phyloP scores from a whole-genome alignment of 2,888 invertebrate species.

The Lithophane semibrunnea region DNA sequence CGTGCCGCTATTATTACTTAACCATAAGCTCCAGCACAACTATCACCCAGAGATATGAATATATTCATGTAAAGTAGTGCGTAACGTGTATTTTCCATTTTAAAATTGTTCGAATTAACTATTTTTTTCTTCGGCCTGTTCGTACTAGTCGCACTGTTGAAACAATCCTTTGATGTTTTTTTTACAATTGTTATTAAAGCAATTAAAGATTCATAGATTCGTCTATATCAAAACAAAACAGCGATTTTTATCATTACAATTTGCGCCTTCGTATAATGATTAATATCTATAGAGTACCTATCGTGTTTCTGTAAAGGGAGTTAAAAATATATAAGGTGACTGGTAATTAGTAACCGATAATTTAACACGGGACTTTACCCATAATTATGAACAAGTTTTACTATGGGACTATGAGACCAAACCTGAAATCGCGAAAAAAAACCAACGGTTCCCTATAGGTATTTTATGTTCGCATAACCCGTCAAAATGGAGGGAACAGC shows the following conservation, averaged over 20 bases:
- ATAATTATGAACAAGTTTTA: too few species aligned
- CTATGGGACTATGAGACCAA: too few species aligned
- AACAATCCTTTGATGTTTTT: not conserved
- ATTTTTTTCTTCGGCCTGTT: not conserved
- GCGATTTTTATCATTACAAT: slow-evolving; percentile 28
- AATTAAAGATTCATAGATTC: not conserved
- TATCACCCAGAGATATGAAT: not conserved
- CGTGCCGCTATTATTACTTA: too few species aligned
- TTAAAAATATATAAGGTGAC: not conserved
- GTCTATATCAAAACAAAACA: not conserved
- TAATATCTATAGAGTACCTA: not conserved
- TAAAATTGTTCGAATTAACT: not conserved
- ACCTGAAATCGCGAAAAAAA: too few species aligned
- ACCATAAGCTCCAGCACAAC: too few species aligned
- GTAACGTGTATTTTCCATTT: too few species aligned
- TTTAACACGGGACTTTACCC: too few species aligned
- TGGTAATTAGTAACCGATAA: too few species aligned
- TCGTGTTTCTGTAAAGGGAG: slow-evolving; percentile 6
- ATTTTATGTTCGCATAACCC: too few species aligned
- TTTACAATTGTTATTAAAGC: not conserved
- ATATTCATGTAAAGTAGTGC: too few species aligned
- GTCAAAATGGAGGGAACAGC: too few species aligned
- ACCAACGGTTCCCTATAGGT: too few species aligned
- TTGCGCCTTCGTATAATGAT: not conserved
- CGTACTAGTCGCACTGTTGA: not conserved